Conservation (phyloP, 2,113 vertebrate genomes). For the Amphilophus citrinellus region DNA sequence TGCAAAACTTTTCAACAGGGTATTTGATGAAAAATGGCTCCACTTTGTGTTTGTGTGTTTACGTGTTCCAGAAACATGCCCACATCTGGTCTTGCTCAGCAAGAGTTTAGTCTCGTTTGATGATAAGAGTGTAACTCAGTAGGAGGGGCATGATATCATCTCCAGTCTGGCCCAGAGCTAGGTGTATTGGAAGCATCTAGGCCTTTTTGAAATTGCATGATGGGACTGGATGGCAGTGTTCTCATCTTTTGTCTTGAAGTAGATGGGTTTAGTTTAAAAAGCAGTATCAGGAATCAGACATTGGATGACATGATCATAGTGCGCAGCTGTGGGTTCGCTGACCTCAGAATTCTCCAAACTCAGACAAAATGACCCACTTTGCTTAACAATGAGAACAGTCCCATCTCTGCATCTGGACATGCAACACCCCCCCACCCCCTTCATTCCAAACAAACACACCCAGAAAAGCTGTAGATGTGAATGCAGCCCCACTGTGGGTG, state of each 20-base stretch:
- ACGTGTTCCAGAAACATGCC: slow-evolving; percentile 3
- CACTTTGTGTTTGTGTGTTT: not conserved
- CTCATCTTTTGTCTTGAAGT: not conserved
- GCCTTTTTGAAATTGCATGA: not conserved
- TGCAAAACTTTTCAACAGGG: not conserved
- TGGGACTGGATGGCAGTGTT: not conserved
- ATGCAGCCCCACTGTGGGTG: not conserved
- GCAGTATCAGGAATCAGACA: not conserved
- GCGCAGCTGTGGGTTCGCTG: not conserved
- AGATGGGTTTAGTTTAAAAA: not conserved
- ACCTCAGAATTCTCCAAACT: not conserved
- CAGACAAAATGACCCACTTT: slow-evolving; percentile 1
- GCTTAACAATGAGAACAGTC: not conserved
- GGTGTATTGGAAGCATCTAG: not conserved
- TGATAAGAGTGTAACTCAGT: slow-evolving; percentile 16
- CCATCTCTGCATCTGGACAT: not conserved
- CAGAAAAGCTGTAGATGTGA: not conserved
- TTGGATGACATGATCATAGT: not conserved
- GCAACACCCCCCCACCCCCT: not conserved
- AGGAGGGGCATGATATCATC: not conserved
- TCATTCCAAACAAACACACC: not conserved
- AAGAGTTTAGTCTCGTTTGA: slow-evolving; percentile 42
- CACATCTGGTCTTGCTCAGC: not conserved
- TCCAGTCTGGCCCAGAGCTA: not conserved
- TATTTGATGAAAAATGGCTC: not conserved